These are phyloP conservation scores for Brachyalestes nurse DNA, from an alignment of 2,797 vertebrate genomes.

Conservation along the genomic window DNA sequence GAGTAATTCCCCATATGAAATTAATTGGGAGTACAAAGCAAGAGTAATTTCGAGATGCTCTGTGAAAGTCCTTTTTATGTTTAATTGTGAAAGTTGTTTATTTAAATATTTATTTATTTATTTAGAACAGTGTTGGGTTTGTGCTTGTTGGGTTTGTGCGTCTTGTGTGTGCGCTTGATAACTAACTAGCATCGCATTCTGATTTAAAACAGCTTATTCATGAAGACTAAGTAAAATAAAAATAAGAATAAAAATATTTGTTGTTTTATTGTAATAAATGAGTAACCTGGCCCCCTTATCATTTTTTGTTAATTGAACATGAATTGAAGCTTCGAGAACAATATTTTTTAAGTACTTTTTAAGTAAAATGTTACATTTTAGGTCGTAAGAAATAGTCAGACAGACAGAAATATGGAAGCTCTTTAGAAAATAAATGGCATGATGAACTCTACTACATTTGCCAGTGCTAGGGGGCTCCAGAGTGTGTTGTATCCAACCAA, in stretches of 20 bases:
- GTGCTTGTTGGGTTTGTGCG: background rate
- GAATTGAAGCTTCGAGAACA: too few species aligned
- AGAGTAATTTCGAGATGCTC: constrained; percentile 15
- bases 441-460: too few species aligned
- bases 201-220: background rate
- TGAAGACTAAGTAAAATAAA: background rate
- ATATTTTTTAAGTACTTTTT: too few species aligned
- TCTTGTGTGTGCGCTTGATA: background rate
- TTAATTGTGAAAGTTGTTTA: constrained; percentile 28
- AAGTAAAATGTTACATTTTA: too few species aligned
- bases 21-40: constrained; percentile 35
- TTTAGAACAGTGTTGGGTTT: background rate
- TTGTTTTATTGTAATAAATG: too few species aligned
- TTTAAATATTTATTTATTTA: constrained; percentile 8
- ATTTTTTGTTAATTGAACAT: too few species aligned
- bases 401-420: background rate
- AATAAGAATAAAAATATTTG: too few species aligned
- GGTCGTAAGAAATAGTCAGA: background rate
- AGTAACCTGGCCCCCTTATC: too few species aligned
- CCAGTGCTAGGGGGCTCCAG: too few species aligned
- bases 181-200: background rate
- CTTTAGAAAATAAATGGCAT: too few species aligned
- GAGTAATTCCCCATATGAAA: constrained; percentile 32
- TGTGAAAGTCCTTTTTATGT: constrained; percentile 18
- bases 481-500: too few species aligned